Evolutionary conservation across 2,797 vertebrate genomes (phyloP), one percentile per base, ranked within the genome.

Genomic region (Acrocephalus scirpaceus): DNA sequence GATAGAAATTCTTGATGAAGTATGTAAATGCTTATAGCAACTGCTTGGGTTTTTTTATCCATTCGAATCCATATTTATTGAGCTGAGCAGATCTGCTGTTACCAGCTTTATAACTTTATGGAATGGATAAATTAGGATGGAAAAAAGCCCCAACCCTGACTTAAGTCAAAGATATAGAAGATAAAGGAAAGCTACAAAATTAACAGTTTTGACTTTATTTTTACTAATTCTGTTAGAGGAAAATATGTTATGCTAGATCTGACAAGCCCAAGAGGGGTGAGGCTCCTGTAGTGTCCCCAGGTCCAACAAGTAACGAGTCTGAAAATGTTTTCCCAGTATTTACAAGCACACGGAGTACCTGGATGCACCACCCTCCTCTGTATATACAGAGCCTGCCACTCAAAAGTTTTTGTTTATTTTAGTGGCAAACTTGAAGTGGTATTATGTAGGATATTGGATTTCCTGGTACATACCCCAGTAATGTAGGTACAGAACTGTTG

Each of bases 1-100:
- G 30, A 51, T 86, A 81, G 61, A 72, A 81, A 45, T 74, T 93
- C 14, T 87, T 83, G 38, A 22, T 30, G n/a, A 87, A 53, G 30
- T 1, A 2, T 86, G 32, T 71, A 94, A 92, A 61, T 92, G 50
- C 32, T 75, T 70, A 88, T 78, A 86, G 48, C 50, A 66, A 45
- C 34, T 7, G 1, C 44, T 83, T 93, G 51, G 1, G 4, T 34
- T 88, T 96, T 73, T 96, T 73, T 78, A 57, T 60, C 16, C 7
- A 17, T 86, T 71, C 22, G 3, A 58, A 94, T 95, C 82, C 32
- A 73, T 95, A 84, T 87, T 90, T 95, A 94, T 79, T 92, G 88
- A 93, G 72, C 58, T 74, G 20, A 82, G 47, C 34, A 54, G 61
- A 91, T 27, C 27, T 56, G 60, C 50, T 92, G 18, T 67, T 93